Base-by-base conservation (phyloP, 2,888 invertebrate species). In the Amiota mariae region DNA sequence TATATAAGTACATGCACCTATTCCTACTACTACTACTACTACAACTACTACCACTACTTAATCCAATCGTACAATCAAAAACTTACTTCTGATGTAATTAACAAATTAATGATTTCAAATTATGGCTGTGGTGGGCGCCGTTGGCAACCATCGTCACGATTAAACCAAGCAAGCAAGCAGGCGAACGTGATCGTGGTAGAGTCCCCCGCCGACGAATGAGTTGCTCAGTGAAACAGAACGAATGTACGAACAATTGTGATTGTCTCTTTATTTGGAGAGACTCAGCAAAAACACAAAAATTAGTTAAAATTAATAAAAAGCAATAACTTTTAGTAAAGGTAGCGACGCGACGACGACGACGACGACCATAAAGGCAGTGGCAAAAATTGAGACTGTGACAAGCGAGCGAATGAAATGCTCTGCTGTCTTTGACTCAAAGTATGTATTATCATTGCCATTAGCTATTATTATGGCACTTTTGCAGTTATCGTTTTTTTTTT, bases 41-140 rank as follows among this genome's bases (percentile, higher is more conserved):
- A 24, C 24, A 2, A n/a, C n/a, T n/a, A n/a, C n/a, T n/a, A n/a
- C n/a, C n/a, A n/a, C 24, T 3, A 36, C 36, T 36, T 36, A 36
- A 36, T 36, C 36, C 2, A 36, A 36, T 36, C 6, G 36, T 36
- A 36, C 36, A 59, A 59, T 6, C 18, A 59, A n/a, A n/a, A n/a
- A 59, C 59, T 59, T 48, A 66, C 48, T 15, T 66, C 66, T 66
- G 66, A 68, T 68, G 51, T 68, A 68, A 68, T 68, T 68, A 68
- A 24, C 20, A 49, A 54, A 68, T 24, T 51, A 51, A 51, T 68
- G 20, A 68, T 11, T 20, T 68, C 24, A 20, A 54, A 68, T 54
- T n/a, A 54, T 18, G 51, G 51, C n/a, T 8, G 18, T 6, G n/a
- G 66, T 48, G 36, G 11, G 20, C 63, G 20, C 9, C 66, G 66